Evolutionary conservation across 2,113 vertebrate genomes (phyloP).

Genomic region (Rhabdomys dilectus): DNA sequence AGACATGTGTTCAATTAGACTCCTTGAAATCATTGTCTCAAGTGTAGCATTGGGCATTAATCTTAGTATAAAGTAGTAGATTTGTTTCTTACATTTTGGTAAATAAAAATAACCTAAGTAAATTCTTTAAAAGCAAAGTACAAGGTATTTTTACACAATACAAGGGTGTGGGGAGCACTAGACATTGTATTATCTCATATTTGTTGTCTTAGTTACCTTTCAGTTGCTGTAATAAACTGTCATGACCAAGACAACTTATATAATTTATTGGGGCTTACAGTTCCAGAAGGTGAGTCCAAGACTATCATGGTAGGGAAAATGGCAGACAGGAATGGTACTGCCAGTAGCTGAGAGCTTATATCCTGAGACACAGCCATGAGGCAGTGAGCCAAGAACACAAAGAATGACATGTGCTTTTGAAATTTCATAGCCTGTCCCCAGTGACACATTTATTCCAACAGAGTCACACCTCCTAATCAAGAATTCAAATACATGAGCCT

Average conservation of each 20-base stretch:
- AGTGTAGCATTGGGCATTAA: background rate
- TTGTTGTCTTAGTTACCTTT: background rate
- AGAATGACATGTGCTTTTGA: background rate
- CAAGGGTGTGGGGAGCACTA: background rate
- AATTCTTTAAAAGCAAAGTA: background rate
- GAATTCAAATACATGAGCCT: background rate
- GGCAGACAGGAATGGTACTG: background rate
- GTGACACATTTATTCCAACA: background rate
- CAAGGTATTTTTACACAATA: background rate
- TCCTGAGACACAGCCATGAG: background rate
- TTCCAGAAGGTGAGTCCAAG: background rate
- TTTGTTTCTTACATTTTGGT: background rate
- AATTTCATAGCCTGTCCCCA: background rate
- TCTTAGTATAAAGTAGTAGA: constrained; percentile 28
- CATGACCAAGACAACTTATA: background rate
- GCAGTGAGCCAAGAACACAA: background rate
- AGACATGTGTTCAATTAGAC: background rate
- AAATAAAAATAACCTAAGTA: constrained; percentile 25
- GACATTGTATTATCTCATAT: background rate
- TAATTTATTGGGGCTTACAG: background rate
- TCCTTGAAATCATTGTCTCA: background rate
- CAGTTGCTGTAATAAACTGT: background rate
- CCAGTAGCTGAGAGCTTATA: background rate
- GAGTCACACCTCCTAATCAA: background rate
- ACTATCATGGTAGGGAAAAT: background rate